phyloP scores from a whole-genome alignment of 2,113 vertebrate genomes.

The Toxostoma redivivum region DNA sequence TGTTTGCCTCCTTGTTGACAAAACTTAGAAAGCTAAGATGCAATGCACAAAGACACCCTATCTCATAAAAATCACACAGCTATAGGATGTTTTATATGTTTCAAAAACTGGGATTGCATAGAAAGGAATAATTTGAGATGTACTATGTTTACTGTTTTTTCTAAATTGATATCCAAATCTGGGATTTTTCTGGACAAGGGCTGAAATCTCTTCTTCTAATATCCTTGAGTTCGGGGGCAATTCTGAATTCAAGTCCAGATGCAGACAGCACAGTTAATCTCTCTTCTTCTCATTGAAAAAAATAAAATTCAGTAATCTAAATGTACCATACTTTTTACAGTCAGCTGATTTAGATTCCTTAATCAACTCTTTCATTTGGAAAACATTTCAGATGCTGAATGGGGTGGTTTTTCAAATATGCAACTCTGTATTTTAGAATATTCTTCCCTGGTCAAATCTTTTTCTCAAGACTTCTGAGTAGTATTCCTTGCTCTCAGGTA shows the following conservation, averaged over 20 bases:
- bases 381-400: background rate
- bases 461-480: background rate
- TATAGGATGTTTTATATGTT: background rate
- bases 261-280: background rate
- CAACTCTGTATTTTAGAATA: background rate
- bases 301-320: background rate
- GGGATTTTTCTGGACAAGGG: background rate
- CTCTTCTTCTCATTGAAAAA: background rate
- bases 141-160: fast-evolving
- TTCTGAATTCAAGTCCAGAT: background rate
- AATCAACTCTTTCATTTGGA: background rate
- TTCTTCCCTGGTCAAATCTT: background rate
- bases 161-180: background rate
- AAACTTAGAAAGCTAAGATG: background rate
- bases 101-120: background rate
- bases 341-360: background rate
- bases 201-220: background rate
- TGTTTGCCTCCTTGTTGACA: background rate
- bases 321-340: background rate
- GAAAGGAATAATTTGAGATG: background rate
- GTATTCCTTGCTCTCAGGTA: background rate
- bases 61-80: background rate
- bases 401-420: background rate
- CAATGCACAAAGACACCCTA: background rate
- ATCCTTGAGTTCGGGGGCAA: background rate